Evolutionary conservation across 1,140 invertebrate genomes (phyloP).

Genomic region (Ladona fulva): DNA sequence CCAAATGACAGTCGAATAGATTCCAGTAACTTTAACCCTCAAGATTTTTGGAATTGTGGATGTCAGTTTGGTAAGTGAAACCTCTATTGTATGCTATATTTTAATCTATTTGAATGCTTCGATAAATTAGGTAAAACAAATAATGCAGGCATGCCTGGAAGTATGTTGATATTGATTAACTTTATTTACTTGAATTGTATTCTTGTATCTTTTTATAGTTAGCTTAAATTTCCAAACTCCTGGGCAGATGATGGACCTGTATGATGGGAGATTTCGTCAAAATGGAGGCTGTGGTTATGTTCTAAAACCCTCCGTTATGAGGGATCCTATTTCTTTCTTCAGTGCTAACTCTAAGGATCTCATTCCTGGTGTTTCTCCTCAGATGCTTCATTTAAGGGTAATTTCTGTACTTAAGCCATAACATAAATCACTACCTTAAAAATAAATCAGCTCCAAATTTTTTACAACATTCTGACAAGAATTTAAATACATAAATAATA

Average conservation of each 20-base stretch:
- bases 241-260: conserved; percentile 45
- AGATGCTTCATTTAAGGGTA: conserved; percentile 46
- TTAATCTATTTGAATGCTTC: too few relatives aligned
- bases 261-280: conserved; percentile 48
- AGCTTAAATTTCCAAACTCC: conserved; percentile 47
- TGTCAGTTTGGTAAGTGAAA: conserved; percentile 43
- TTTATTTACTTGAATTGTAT: too few relatives aligned
- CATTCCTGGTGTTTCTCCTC: conserved; percentile 45
- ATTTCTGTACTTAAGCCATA: not conserved
- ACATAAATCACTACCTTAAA: conserved; percentile 17
- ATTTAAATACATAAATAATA: too few relatives aligned
- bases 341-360: conserved; percentile 40
- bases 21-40: conserved; percentile 49
- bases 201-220: conserved; percentile 30
- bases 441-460: conserved; percentile 1
- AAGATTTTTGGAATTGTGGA: conserved; percentile 49
- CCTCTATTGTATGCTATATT: not conserved
- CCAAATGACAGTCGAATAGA: conserved; percentile 45
- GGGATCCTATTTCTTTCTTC: conserved; percentile 39
- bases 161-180: too few relatives aligned
- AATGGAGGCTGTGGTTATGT: conserved; percentile 57
- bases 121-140: too few relatives aligned
- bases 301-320: conserved; percentile 47
- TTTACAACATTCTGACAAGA: too few relatives aligned
- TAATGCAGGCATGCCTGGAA: too few relatives aligned